Percentiles rank a stretch among this genome's conserved stretches.
phyloP scores from a whole-genome alignment of 2,797 vertebrate species.

The Holocentrus rufus region DNA sequence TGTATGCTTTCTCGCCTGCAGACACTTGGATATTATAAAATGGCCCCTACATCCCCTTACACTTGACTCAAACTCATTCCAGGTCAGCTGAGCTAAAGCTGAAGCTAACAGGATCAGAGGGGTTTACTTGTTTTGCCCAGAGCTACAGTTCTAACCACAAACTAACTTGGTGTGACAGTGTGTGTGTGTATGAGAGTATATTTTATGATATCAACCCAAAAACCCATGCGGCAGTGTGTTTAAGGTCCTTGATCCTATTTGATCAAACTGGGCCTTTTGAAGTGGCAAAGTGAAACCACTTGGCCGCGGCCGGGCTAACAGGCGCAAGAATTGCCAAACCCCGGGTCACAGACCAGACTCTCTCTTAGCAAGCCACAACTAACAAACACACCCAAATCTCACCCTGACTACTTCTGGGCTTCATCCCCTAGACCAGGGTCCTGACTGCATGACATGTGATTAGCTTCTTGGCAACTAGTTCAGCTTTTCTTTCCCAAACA shows the following conservation, averaged over 20 bases:
- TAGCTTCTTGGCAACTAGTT: slow-evolving; percentile 55
- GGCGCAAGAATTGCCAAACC: slow-evolving; percentile 34
- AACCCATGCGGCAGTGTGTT: slow-evolving; percentile 25
- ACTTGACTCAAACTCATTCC: slow-evolving; percentile 1
- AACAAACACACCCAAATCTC: slow-evolving; percentile 58
- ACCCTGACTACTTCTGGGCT: slow-evolving; percentile 37
- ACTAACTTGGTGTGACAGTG: not conserved
- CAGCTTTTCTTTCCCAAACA: slow-evolving; percentile 35
- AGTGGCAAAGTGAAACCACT: slow-evolving; percentile 53
- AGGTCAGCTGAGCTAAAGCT: not conserved
- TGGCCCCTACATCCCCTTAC: not conserved
- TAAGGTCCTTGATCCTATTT: slow-evolving; percentile 16
- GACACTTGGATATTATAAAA: not conserved
- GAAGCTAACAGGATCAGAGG: slow-evolving; percentile 16
- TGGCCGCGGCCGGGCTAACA: slow-evolving; percentile 17
- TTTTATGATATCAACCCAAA: slow-evolving; percentile 13
- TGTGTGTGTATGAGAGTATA: slow-evolving; percentile 9
- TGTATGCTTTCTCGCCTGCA: not conserved
- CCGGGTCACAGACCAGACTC: slow-evolving; percentile 18
- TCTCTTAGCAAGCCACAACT: slow-evolving; percentile 16
- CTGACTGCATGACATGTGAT: slow-evolving; percentile 51
- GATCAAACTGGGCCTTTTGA: slow-evolving; percentile 42
- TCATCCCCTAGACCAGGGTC: slow-evolving; percentile 36
- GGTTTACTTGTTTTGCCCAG: slow-evolving; percentile 2
- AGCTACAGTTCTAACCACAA: slow-evolving; percentile 12